These are phyloP conservation scores for Athalia rosae DNA, from an alignment of 2,888 invertebrate species.

Conservation along the genomic window DNA sequence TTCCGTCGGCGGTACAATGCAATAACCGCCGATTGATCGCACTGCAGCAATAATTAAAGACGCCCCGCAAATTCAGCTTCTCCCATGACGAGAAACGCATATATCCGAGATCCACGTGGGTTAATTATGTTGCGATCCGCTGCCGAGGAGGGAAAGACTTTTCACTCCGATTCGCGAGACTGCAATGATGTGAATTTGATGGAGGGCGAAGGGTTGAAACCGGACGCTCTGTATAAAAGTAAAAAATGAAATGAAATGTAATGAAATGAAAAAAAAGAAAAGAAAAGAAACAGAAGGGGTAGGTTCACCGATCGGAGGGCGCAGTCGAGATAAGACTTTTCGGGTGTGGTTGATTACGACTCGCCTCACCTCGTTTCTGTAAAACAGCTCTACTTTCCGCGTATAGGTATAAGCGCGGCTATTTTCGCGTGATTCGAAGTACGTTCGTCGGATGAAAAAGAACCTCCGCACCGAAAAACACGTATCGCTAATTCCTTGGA, in stretches of 20 bases:
- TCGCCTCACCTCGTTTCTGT: background rate
- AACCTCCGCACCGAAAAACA: too few species aligned
- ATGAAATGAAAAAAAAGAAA: too few species aligned
- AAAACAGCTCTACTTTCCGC: background rate
- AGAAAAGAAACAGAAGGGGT: constrained; percentile 38
- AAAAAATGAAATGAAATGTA: background rate
- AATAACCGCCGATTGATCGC: background rate
- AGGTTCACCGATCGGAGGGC: constrained; percentile 56
- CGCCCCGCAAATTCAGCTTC: background rate
- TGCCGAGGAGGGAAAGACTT: too few species aligned
- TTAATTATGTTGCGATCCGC: too few species aligned
- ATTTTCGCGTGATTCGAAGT: constrained; percentile 19
- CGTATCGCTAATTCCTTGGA: too few species aligned
- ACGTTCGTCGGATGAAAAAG: background rate
- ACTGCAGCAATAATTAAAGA: constrained; percentile 10
- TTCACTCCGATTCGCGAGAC: too few species aligned
- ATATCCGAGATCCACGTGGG: too few species aligned
- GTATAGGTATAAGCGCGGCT: background rate
- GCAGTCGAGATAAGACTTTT: constrained; percentile 64
- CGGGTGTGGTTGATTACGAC: constrained; percentile 64
- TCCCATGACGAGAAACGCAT: background rate
- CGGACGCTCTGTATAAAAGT: constrained; percentile 38
- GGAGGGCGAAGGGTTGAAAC: background rate
- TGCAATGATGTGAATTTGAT: background rate
- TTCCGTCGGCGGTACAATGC: background rate